Evolutionary conservation across 2,888 invertebrate genomes (phyloP).

Genomic region (Scaptomyza tumidula): DNA sequence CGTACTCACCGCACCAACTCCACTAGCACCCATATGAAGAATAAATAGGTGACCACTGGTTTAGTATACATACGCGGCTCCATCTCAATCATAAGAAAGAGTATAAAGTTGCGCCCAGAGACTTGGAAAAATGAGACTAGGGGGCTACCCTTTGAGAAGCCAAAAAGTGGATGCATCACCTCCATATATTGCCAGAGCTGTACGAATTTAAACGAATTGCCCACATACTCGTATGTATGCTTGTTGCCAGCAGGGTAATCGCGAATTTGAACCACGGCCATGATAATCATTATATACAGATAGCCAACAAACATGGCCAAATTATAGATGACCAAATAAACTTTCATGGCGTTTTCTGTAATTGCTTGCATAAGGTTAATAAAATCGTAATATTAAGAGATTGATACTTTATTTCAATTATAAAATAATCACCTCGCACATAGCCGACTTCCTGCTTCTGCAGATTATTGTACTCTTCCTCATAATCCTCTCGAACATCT

Average conservation of each 20-base stretch:
- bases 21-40: constrained; percentile 91
- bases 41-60: constrained; percentile 94
- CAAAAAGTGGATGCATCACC: constrained; percentile 94
- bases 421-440: constrained; percentile 87
- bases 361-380: constrained; percentile 52
- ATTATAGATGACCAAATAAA: constrained; percentile 95
- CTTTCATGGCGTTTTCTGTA: constrained; percentile 91
- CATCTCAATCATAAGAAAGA: constrained; percentile 93
- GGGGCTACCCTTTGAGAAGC: constrained; percentile 92
- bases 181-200: constrained; percentile 94
- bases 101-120: constrained; percentile 90
- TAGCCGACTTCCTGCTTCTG: constrained; percentile 92
- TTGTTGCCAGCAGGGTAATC: constrained; percentile 90
- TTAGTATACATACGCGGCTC: constrained; percentile 94
- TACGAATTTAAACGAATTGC: constrained; percentile 91
- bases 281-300: constrained; percentile 90
- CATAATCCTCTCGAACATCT: constrained; percentile 91
- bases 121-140: constrained; percentile 92
- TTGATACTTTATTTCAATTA: background rate
- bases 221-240: constrained; percentile 90
- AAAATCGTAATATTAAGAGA: too few relatives aligned
- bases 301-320: constrained; percentile 95
- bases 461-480: constrained; percentile 89
- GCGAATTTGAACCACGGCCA: constrained; percentile 90
- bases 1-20: constrained; percentile 91